Conservation (phyloP, 2,113 vertebrate species). For the Coreoperca whiteheadi region DNA sequence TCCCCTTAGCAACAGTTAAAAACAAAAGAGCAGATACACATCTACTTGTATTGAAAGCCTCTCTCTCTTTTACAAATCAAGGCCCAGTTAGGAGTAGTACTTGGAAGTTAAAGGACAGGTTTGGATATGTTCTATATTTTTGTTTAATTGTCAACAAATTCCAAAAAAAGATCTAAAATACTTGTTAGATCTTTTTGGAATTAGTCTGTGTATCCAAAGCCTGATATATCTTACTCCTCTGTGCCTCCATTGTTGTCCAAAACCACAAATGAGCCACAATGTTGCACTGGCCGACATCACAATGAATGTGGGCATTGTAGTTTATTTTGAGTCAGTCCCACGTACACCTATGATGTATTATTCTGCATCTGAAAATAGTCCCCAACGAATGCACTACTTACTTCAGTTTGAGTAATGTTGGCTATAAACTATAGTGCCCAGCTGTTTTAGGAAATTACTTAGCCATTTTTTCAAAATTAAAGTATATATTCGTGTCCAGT, state of each 20-base stretch:
- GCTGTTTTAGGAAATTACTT: neutral
- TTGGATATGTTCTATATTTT: neutral
- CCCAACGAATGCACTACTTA: too few relatives aligned
- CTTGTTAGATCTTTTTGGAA: too few relatives aligned
- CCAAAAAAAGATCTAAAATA: neutral
- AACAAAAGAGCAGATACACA: slow-evolving; percentile 65
- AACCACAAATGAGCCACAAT: neutral
- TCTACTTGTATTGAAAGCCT: slow-evolving; percentile 50
- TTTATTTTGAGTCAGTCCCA: neutral
- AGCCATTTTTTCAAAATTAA: neutral
- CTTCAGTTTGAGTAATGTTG: neutral
- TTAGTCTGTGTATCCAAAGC: neutral
- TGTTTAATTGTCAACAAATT: neutral
- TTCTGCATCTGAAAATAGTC: too few relatives aligned
- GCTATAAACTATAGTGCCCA: neutral
- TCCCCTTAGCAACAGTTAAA: slow-evolving; percentile 74
- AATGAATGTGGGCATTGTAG: neutral
- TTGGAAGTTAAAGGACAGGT: neutral
- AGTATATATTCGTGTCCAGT: neutral
- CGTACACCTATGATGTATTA: too few relatives aligned
- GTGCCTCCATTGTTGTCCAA: neutral
- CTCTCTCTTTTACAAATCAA: slow-evolving; percentile 2
- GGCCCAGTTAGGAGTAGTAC: neutral
- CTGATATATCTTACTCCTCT: neutral
- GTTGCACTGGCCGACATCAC: neutral